Evolutionary conservation across 2,888 invertebrate species (phyloP).

Genomic region (Eilema caniola): DNA sequence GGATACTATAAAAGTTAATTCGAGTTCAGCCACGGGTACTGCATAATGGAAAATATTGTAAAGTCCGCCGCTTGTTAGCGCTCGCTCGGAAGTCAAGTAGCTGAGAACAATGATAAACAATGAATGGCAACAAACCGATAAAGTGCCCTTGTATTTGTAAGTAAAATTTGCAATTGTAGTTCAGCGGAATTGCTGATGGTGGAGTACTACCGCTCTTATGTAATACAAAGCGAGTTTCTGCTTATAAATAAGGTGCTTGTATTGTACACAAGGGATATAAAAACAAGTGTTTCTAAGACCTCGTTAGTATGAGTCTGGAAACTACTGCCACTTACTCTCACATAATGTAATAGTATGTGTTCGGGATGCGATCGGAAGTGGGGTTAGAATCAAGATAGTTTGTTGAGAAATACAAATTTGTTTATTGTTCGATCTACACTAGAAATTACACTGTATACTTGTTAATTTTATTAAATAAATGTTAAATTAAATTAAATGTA

Average conservation of each 20-base stretch:
- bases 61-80: slow-evolving; percentile 70
- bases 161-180: slow-evolving; percentile 77
- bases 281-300: background rate
- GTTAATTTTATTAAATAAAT: too few species aligned
- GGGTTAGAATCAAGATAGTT: too few species aligned
- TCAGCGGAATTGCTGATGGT: slow-evolving; percentile 62
- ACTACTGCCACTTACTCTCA: background rate
- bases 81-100: slow-evolving; percentile 56
- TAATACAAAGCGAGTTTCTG: slow-evolving; percentile 50
- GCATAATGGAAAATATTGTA: slow-evolving; percentile 72
- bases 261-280: background rate
- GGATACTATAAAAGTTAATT: slow-evolving; percentile 72
- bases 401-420: too few species aligned
- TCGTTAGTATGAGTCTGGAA: background rate
- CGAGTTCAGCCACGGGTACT: slow-evolving; percentile 57
- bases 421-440: too few species aligned
- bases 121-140: slow-evolving; percentile 69
- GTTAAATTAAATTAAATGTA: too few species aligned
- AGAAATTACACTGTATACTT: too few species aligned
- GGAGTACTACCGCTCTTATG: slow-evolving; percentile 67
- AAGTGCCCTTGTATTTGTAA: slow-evolving; percentile 69
- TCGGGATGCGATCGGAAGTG: too few species aligned
- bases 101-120: slow-evolving; percentile 67
- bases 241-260: background rate
- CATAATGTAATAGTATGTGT: too few species aligned